phyloP scores from a whole-genome alignment of 2,888 invertebrate genomes.

The Stramonita haemastoma region DNA sequence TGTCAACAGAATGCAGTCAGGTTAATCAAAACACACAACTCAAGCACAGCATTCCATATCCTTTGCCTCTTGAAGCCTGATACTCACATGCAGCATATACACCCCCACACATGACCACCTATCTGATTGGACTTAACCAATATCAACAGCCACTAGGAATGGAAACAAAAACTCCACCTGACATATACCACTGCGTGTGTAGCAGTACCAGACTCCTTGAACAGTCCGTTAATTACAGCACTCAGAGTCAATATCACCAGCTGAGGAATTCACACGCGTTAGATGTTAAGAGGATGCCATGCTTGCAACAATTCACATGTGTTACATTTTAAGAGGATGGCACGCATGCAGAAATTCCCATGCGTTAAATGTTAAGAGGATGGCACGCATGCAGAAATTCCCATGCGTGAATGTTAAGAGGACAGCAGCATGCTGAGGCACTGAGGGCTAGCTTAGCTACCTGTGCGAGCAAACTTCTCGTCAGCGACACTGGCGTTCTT shows the following conservation, averaged over 20 bases:
- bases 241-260: no score
- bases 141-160: background rate
- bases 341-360: no score
- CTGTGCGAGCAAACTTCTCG: slow-evolving; percentile 59
- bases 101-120: background rate
- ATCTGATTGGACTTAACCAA: background rate
- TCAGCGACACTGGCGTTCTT: slow-evolving; percentile 40
- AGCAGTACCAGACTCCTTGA: background rate
- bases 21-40: background rate
- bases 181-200: background rate
- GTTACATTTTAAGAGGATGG: no score
- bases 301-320: no score
- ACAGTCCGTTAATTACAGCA: background rate
- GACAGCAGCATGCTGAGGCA: no score
- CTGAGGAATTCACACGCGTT: background rate
- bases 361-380: no score
- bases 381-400: no score
- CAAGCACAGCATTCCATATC: background rate
- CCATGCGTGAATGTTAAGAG: no score
- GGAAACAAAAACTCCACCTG: background rate
- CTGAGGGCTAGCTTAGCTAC: slow-evolving; percentile 43
- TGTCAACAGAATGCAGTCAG: background rate
- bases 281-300: no score
- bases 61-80: background rate
- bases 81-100: background rate